These are phyloP conservation scores for Hippopotamyrus pictus DNA, from an alignment of 2,797 vertebrate genomes.

Conservation along the genomic window DNA sequence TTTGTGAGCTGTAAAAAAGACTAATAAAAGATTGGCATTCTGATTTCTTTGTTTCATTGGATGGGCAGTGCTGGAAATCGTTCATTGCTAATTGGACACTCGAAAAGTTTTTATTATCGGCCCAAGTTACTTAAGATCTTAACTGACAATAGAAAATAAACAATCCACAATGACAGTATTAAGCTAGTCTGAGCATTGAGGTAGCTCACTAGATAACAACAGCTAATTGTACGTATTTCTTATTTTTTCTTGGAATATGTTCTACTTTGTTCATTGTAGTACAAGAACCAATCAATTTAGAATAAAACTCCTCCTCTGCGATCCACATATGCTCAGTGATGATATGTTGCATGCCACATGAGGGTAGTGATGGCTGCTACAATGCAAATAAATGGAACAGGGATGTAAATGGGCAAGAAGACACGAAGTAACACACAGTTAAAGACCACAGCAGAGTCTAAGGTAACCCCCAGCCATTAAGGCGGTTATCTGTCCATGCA, in stretches of 20 bases:
- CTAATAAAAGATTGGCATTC: not conserved
- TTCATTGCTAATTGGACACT: not conserved
- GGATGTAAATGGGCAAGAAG: conserved; percentile 42
- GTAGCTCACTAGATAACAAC: not conserved
- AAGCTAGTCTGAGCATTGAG: not conserved
- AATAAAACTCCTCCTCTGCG: not conserved
- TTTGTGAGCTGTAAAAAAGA: not conserved
- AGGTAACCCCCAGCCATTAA: conserved; percentile 51
- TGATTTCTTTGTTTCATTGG: not conserved
- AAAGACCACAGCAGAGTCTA: conserved; percentile 65
- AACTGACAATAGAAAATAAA: not conserved
- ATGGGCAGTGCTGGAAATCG: not conserved
- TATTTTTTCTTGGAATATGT: not conserved
- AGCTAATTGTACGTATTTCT: not conserved
- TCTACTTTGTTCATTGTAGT: not conserved
- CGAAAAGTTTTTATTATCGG: not conserved
- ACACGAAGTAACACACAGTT: conserved; percentile 60
- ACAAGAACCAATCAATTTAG: not conserved
- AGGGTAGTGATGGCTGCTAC: conserved; percentile 19
- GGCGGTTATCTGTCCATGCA: conserved; percentile 56
- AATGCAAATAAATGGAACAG: conserved; percentile 25
- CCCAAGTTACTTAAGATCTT: not conserved
- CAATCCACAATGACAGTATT: not conserved
- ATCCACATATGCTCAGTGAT: not conserved
- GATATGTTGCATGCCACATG: conserved; percentile 15